Percentiles rank a stretch among this genome's conserved stretches.
These are phyloP conservation scores for Cephonodes hylas DNA, from an alignment of 2,888 invertebrate species.

Conservation along the genomic window DNA sequence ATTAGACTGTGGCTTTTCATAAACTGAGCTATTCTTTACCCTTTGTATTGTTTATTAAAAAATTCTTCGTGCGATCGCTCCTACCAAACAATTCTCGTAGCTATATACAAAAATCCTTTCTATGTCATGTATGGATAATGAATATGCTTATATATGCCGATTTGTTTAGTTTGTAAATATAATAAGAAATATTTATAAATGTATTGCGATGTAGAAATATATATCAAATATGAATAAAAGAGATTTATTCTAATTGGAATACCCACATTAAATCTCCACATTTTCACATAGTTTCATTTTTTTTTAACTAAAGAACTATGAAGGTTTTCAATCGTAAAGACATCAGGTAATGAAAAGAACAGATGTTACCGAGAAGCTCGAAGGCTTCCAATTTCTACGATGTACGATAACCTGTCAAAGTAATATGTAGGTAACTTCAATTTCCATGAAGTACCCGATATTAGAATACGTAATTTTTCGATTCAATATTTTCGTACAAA, in stretches of 20 bases:
- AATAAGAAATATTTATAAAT: too few species aligned
- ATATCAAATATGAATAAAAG: too few species aligned
- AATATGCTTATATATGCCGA: too few species aligned
- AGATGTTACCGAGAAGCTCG: background rate
- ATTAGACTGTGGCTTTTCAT: slow-evolving; percentile 36
- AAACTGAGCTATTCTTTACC: slow-evolving; percentile 27
- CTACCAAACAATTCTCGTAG: background rate
- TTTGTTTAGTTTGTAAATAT: too few species aligned
- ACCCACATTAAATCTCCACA: too few species aligned
- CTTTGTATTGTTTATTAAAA: slow-evolving; percentile 29
- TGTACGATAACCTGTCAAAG: background rate
- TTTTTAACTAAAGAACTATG: too few species aligned
- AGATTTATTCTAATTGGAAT: too few species aligned
- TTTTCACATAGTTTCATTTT: too few species aligned
- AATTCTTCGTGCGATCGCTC: slow-evolving; percentile 26
- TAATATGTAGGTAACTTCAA: background rate
- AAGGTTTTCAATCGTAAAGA: background rate
- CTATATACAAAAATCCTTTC: background rate
- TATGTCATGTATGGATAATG: background rate
- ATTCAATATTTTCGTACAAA: background rate
- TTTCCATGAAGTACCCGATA: background rate
- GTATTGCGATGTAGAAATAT: too few species aligned
- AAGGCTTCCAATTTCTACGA: background rate
- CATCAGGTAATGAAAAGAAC: background rate
- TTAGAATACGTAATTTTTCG: background rate